Conservation (phyloP, 1,140 invertebrate species). For the Streblospio benedicti region DNA sequence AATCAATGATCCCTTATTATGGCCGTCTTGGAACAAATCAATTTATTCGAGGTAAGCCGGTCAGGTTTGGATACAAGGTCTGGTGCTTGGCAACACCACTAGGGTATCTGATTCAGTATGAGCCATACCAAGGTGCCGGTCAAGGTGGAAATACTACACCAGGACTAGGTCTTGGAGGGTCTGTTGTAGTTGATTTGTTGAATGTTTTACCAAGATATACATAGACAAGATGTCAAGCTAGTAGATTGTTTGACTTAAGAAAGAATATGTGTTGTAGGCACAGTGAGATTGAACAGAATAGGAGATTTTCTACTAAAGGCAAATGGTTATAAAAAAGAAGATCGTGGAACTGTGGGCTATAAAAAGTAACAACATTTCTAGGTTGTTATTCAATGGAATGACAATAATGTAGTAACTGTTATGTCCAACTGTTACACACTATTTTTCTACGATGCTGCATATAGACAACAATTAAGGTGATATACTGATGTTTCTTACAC, state of each 20-base stretch:
- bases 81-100: not conserved
- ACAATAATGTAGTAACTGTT: not conserved
- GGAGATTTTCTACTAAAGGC: too few relatives aligned
- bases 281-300: too few relatives aligned
- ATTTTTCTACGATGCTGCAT: too few relatives aligned
- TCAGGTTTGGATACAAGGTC: not conserved
- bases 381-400: not conserved
- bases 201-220: too few relatives aligned
- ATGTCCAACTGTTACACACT: not conserved
- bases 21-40: not conserved
- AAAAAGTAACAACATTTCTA: not conserved
- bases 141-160: not conserved
- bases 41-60: not conserved
- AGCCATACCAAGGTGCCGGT: slow-evolving; percentile 1
- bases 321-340: not conserved
- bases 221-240: too few relatives aligned
- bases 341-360: not conserved
- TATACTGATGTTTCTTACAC: too few relatives aligned
- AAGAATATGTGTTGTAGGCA: too few relatives aligned
- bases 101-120: slow-evolving; percentile 3
- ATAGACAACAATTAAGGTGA: too few relatives aligned
- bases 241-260: too few relatives aligned
- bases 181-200: too few relatives aligned
- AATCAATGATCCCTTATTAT: slow-evolving; percentile 6
- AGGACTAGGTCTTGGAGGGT: too few relatives aligned